Evolutionary conservation across 53 echinoderm and acorn worm species (phyloP), one percentile per base, ranked within the genome.

Genomic region (Hippasteria phrygiana): DNA sequence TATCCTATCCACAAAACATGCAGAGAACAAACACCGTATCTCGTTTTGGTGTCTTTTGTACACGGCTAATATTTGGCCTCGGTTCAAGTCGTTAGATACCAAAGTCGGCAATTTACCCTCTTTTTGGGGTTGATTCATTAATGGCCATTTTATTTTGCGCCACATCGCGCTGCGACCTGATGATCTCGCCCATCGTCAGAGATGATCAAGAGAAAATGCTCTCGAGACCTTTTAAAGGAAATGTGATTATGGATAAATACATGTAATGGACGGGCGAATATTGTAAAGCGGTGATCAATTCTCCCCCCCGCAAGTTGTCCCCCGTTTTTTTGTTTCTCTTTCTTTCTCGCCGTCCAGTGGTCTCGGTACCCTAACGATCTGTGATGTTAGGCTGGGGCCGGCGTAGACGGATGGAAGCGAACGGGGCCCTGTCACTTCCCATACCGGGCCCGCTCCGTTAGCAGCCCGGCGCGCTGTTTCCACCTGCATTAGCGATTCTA

Each of bases 271-370:
- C 85, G 85, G 85, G 46, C 70, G 69, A 69, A 53, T 85, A 71
- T 71, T 85, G 85, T 71, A 85, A 85, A 85, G 85, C 85, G 71
- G 85, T 85, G 85, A 85, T 85, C 85, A 85, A 85, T 85, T 85
- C 71, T 37, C 47, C 42, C 59, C 59, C 59, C 46, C 32, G 81
- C 55, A 48, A 63, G 62, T 62, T 80, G 41, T 40, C 79, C 33
- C 38, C 39, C 13, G 55, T 18, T 38, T 38, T 20, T 59, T 24
- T 56, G 18, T 55, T 78, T 55, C 41, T 62, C 3, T 20, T 20
- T 18, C 22, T 31, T 34, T 29, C 20, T 41, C 72, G 50, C 50
- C 50, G 4, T 63, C 2, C 64, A 63, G 10, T 17, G 20, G 20
- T 45, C 53, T 17, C 35, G 54, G 53, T 7, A 35, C 75, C 41